These are phyloP conservation scores for Drosophila arawakana DNA, from an alignment of 1,140 invertebrate genomes.

Conservation along the genomic window DNA sequence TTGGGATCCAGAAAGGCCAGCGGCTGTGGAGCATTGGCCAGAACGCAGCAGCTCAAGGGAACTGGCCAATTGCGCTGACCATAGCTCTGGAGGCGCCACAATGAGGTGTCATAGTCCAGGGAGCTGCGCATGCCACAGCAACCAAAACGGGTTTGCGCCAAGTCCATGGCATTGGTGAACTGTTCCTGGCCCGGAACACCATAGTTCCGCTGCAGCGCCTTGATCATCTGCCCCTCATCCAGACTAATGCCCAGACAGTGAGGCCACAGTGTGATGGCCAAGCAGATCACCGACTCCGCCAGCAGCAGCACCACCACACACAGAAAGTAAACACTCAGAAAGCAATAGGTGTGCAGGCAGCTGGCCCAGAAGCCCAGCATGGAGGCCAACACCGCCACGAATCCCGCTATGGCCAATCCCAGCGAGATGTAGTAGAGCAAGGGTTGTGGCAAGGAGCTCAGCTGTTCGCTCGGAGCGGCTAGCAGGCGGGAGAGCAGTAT, in stretches of 20 bases:
- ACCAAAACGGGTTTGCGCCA: conserved; percentile 90
- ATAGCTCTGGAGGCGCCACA: conserved; percentile 91
- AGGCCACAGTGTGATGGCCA: conserved; percentile 91
- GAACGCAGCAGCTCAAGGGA: conserved; percentile 91
- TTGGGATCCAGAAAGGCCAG: conserved; percentile 91
- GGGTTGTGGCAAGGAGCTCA: conserved; percentile 87
- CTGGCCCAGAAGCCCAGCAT: conserved; percentile 92
- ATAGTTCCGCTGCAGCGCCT: conserved; percentile 90
- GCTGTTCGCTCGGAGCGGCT: conserved; percentile 85
- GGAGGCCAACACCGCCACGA: conserved; percentile 87
- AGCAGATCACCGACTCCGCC: conserved; percentile 89
- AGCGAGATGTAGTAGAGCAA: conserved; percentile 90
- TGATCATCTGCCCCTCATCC: conserved; percentile 88
- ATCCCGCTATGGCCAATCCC: conserved; percentile 87
- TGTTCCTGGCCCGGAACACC: conserved; percentile 88
- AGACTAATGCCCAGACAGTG: conserved; percentile 90
- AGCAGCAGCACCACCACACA: conserved; percentile 89
- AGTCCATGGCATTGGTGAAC: conserved; percentile 92
- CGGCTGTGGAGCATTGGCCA: conserved; percentile 87
- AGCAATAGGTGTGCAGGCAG: conserved; percentile 89
- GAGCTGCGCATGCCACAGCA: conserved; percentile 93
- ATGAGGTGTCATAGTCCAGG: conserved; percentile 92
- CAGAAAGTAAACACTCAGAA: conserved; percentile 90
- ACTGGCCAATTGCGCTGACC: conserved; percentile 89
- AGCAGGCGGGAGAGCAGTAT: conserved; percentile 89